Evolutionary conservation across 64 coral and sea anemone genomes (phyloP).

Genomic region (Montipora cactus): DNA sequence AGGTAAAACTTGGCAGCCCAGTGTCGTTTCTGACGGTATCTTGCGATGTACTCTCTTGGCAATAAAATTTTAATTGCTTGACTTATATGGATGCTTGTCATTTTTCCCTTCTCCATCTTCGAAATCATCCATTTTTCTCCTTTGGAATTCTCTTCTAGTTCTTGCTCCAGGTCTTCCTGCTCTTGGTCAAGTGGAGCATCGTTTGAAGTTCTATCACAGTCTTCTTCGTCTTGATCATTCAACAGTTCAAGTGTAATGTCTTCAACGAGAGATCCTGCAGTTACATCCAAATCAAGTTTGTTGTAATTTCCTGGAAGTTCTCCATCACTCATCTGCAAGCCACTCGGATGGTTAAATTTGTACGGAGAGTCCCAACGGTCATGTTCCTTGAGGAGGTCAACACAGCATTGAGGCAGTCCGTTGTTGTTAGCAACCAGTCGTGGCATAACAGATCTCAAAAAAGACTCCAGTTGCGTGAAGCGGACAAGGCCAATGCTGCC

Average conservation of each 20-base stretch:
- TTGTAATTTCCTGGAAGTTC: slow-evolving; percentile 9
- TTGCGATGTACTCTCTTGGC: slow-evolving; percentile 52
- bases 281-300: slow-evolving; percentile 5
- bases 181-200: background rate
- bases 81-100: slow-evolving; percentile 19
- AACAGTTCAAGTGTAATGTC: background rate
- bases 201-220: background rate
- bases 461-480: background rate
- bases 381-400: too few species aligned
- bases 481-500: slow-evolving; percentile 19
- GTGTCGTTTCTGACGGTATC: slow-evolving; percentile 47
- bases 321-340: slow-evolving; percentile 3
- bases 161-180: background rate
- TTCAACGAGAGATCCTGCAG: background rate
- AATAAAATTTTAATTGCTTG: slow-evolving; percentile 38
- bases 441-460: background rate
- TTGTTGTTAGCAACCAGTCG: background rate
- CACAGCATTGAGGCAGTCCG: too few species aligned
- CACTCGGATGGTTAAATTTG: background rate
- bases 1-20: slow-evolving; percentile 33
- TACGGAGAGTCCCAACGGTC: too few species aligned
- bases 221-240: background rate
- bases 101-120: slow-evolving; percentile 27
- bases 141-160: background rate
- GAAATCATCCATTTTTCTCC: slow-evolving; percentile 26